Conservation (phyloP, 2,113 vertebrate species). For the Hiodon alosoides region DNA sequence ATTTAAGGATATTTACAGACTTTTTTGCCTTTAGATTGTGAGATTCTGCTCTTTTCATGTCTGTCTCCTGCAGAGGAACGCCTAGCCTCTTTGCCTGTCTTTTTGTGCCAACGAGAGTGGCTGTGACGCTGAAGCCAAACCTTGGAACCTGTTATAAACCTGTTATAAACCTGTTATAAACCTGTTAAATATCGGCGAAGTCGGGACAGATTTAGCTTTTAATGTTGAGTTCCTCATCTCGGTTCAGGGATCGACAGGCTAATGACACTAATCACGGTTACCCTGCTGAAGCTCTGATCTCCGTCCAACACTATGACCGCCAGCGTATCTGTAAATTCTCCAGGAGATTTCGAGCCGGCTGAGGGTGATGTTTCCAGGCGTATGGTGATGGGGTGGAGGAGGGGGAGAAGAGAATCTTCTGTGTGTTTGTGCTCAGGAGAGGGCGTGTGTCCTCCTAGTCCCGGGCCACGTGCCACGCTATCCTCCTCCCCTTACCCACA, state of each 20-base stretch:
- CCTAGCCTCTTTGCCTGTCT: constrained; percentile 23
- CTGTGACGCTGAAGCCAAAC: constrained; percentile 1
- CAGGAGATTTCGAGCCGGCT: too few species aligned
- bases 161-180: constrained; percentile 25
- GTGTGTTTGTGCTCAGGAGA: constrained; percentile 30
- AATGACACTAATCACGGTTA: too few species aligned
- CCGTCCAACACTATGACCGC: too few species aligned
- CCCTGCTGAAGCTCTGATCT: too few species aligned
- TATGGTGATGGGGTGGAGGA: not conserved
- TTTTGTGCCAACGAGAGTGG: constrained; percentile 28
- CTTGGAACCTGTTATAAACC: constrained; percentile 8
- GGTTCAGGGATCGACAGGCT: too few species aligned
- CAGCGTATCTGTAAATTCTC: too few species aligned
- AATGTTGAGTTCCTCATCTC: too few species aligned
- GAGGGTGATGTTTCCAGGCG: too few species aligned
- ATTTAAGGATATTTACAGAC: constrained; percentile 33
- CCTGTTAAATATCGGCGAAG: constrained; percentile 31
- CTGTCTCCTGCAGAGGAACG: constrained; percentile 21
- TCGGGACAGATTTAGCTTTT: too few species aligned
- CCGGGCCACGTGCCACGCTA: constrained; percentile 19
- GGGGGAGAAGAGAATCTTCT: not conserved
- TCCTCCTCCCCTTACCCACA: constrained; percentile 9
- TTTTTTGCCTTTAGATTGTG: constrained; percentile 18
- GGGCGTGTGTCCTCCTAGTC: not conserved
- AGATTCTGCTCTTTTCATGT: constrained; percentile 33